phyloP scores from a whole-genome alignment of 2,113 vertebrate genomes.

The Herpetotheres cachinnans region DNA sequence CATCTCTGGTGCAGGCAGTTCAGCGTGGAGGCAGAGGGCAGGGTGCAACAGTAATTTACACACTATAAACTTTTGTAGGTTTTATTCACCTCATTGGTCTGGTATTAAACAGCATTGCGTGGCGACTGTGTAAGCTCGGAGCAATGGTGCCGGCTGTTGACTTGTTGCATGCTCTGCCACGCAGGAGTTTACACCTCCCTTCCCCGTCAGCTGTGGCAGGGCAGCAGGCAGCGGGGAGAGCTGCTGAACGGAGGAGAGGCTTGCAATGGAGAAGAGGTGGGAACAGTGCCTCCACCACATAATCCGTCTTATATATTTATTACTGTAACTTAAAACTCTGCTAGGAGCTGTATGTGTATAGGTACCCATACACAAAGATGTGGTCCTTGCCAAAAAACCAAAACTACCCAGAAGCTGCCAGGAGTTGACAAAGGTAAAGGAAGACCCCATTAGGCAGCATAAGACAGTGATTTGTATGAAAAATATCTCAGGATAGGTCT shows the following conservation, averaged over 20 bases:
- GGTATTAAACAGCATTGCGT: constrained; percentile 56
- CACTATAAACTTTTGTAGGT: constrained; percentile 75
- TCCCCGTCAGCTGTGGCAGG: neutral
- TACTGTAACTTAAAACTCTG: neutral
- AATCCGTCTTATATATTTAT: neutral
- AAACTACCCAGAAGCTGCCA: neutral
- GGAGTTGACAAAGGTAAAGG: neutral
- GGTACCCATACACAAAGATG: neutral
- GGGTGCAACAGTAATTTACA: constrained; percentile 70
- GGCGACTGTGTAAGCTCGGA: constrained; percentile 19
- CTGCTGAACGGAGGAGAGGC: neutral
- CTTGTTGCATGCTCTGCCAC: neutral
- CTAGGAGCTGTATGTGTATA: neutral
- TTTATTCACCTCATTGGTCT: constrained; percentile 71
- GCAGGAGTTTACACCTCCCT: neutral
- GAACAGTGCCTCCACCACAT: neutral
- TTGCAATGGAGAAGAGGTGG: neutral
- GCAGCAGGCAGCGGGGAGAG: neutral
- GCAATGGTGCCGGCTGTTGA: neutral
- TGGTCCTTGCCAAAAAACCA: neutral
- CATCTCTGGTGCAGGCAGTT: constrained; percentile 17
- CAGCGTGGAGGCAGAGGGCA: constrained; percentile 49
- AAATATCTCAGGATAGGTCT: neutral
- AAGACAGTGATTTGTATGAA: neutral
- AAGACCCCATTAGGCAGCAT: neutral